Base-by-base conservation (phyloP, 2,888 invertebrate genomes). In the Harpagoxenus sublaevis region DNA sequence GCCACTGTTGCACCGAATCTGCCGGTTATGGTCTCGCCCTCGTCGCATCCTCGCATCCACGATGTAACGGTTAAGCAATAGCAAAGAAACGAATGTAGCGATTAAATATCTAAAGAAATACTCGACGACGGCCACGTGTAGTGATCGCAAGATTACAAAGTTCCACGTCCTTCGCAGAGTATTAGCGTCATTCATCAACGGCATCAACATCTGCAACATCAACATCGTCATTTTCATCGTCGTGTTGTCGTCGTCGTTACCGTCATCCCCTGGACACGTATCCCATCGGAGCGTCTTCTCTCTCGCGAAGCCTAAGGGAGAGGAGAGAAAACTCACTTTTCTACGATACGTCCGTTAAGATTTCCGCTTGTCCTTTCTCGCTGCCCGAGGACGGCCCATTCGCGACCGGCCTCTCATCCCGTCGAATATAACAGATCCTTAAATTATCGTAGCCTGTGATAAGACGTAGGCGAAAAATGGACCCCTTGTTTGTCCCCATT, bases 221-320 rank as follows among this genome's bases (percentile, higher is more conserved):
- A 18, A 1, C 35, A 35, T 62, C 62, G n/a, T 48, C 5, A 35
- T 35, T 35, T 4, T 35, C 35, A 35, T 35, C 35, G 35, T 35
- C 35, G 35, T n/a, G 28, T 12, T 12, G 12, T 63, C 35, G 42
- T 35, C 55, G n/a, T 42, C 39, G 4, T 39, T 48, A 48, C 10
- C 55, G 48, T 73, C 28, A 18, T 63, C 68, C 79, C 75, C 51
- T 73, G 55, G 63, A 81, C 78, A 71, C 83, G 86, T 86, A 77
- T n/a, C 71, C 71, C 85, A 78, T 85, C 84, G 87, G 87, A 84
- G 65, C 82, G 77, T 84, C 84, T 77, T 86, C 48, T 81, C 75
- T 45, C 63, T 82, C 57, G 39, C 35, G 48, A 78, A 79, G 87
- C 87, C 81, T 83, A 84, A 88, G 42, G 31, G 77, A n/a, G 42